Evolutionary conservation across 2,113 vertebrate genomes (phyloP).

Genomic region (Vombatus ursinus): DNA sequence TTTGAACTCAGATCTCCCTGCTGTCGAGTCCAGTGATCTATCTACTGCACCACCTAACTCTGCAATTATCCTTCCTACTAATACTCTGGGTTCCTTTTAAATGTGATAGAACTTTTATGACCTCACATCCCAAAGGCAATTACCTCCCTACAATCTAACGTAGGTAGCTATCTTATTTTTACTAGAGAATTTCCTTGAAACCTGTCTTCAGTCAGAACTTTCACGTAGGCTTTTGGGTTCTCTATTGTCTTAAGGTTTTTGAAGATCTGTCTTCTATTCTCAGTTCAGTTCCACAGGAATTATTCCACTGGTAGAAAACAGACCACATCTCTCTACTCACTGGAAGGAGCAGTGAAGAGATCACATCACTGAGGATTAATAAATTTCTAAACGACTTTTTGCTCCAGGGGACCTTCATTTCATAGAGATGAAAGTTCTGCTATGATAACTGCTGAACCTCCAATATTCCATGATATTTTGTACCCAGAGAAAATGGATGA

Average conservation of each 20-base stretch:
- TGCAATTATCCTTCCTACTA: not conserved
- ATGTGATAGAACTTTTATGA: conserved; percentile 2
- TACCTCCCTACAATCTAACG: not conserved
- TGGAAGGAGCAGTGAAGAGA: not conserved
- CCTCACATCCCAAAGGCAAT: not conserved
- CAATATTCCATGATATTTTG: not conserved
- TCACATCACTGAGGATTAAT: not conserved
- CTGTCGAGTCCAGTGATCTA: not conserved
- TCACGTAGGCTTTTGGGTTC: not conserved
- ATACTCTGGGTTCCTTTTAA: not conserved
- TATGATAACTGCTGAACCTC: not conserved
- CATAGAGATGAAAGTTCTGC: not conserved
- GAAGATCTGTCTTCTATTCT: not conserved
- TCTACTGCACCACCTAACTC: not conserved
- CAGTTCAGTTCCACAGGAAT: not conserved
- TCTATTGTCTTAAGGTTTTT: not conserved
- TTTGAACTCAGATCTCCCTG: not conserved
- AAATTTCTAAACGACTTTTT: not conserved
- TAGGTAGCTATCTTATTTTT: not conserved
- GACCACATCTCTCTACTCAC: not conserved
- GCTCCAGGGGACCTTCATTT: not conserved
- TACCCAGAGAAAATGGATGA: not conserved
- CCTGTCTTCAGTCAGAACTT: not conserved
- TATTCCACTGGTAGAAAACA: not conserved
- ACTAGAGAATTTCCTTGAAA: not conserved